Evolutionary conservation across 2,113 vertebrate genomes (phyloP), one percentile per base, ranked within the genome.

Genomic region (Abramis brama): DNA sequence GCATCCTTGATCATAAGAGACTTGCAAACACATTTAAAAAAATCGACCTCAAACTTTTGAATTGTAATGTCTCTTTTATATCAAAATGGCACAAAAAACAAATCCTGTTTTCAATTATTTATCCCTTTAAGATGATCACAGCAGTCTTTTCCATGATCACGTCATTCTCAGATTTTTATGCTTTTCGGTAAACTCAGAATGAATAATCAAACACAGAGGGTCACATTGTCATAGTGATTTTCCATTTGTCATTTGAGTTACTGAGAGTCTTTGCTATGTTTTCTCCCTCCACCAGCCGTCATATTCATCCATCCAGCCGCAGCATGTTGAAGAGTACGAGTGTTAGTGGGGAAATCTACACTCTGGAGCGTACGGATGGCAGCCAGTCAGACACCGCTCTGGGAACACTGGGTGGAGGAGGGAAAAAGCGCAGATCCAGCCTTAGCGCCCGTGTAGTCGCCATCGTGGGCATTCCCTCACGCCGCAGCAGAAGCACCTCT

Each of bases 341-440:
- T 86, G 94, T 98, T 89, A 99, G 98, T 64, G 97, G 97, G 47
- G 98, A 99, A 93, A 97, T 99, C 74, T 99, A 98, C 86, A 95
- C 96, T 82, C 94, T 98, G 94, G 98, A 99, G 89, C 98, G 96
- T 82, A 96, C 96, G 21, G 98, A 99, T 0, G 98, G 98, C 92
- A 99, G 98, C 91, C 98, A 99, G 91, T 99, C 98, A 0, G 98
- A 99, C 94, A 99, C 98, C 0, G 98, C 97, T 11, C 96, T 99
- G 86, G 98, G 98, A 74, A 96, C 92, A 21, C 93, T 98, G 25
- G 97, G 97, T 87, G 94, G 94, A 82, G 96, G 96, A 80, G 96
- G 97, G 90, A 99, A 99, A 96, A 98, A 97, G 90, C 95, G 98
- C 81, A 96, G 98, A 71, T 97, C 97, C 73, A 99, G 97, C 91